Base-by-base conservation (phyloP, 2,797 vertebrate genomes). In the Notolabrus celidotus region DNA sequence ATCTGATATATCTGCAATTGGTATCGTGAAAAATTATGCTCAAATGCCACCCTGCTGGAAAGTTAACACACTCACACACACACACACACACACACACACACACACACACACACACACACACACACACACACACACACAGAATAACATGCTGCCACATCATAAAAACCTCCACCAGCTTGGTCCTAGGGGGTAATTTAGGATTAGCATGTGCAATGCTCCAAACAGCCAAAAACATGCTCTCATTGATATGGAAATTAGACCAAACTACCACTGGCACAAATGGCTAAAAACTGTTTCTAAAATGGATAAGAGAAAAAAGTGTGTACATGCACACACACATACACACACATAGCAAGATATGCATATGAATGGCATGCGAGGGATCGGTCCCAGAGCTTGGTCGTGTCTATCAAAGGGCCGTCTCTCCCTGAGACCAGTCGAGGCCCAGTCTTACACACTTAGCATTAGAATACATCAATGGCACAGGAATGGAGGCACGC, bases 401-500 rank as follows among this genome's bases (percentile, higher is more conserved):
- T 67, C 71, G 82, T 77, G 86, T 47, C 88, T 87, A 89, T 92
- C 87, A 89, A 90, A 91, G 77, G 57, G 84, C 54, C 7, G 82
- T 75, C 83, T 82, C 87, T 88, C 84, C 80, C 79, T 67, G 77
- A 88, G 81, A 82, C 74, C 82, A 65, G 89, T 85, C 77, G 25
- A 78, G 89, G 86, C 89, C 87, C 80, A 57, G 86, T 80, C 72
- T 85, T 82, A 82, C 85, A 89, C 82, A 90, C 86, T 92, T 92
- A 90, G 89, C 91, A 92, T 92, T 80, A 91, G 86, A 92, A 92
- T 92, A 88, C 90, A 92, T 92, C 90, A 91, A 92, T 92, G 71
- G 84, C 59, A 17, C 63, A 72, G 75, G 78, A 78, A 88, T 71
- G 88, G 85, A 89, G 85, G 80, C 83, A 83, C 54, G 74, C 83